Evolutionary conservation across 2,113 vertebrate genomes (phyloP).

Genomic region (Lepus americanus): DNA sequence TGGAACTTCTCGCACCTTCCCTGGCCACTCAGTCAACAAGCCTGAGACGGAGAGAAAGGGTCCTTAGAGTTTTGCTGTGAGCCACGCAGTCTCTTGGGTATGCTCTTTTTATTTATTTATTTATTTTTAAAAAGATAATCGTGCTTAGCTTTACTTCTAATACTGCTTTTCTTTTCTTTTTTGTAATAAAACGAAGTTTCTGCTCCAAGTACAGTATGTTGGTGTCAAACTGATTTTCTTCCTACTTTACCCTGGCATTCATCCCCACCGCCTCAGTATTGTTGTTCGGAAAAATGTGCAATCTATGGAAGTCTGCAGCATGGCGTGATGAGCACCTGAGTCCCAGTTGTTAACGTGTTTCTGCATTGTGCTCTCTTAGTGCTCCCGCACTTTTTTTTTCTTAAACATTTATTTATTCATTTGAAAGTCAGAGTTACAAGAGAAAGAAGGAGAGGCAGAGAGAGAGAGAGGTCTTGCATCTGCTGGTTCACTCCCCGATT

Average conservation of each 20-base stretch:
- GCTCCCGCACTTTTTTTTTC: neutral
- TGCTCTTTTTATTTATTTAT: neutral
- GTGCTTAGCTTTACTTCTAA: neutral
- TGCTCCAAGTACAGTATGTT: neutral
- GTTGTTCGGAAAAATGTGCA: constrained; percentile 27
- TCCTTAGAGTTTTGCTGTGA: neutral
- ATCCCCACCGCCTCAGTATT: neutral
- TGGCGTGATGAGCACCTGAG: neutral
- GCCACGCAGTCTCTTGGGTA: neutral
- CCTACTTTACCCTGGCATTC: neutral
- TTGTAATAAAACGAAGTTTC: neutral
- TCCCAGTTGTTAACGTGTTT: neutral
- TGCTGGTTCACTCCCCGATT: too few relatives aligned
- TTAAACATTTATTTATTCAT: too few relatives aligned
- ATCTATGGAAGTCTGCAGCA: neutral
- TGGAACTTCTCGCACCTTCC: neutral
- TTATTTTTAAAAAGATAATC: neutral
- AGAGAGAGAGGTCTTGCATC: too few relatives aligned
- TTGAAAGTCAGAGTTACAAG: too few relatives aligned
- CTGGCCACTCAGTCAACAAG: neutral
- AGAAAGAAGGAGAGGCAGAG: too few relatives aligned
- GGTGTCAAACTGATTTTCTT: constrained; percentile 44
- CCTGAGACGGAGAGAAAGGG: neutral
- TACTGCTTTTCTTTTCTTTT: neutral
- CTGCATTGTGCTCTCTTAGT: neutral